phyloP scores from a whole-genome alignment of 2,113 vertebrate genomes.

The Dipodomys merriami region DNA sequence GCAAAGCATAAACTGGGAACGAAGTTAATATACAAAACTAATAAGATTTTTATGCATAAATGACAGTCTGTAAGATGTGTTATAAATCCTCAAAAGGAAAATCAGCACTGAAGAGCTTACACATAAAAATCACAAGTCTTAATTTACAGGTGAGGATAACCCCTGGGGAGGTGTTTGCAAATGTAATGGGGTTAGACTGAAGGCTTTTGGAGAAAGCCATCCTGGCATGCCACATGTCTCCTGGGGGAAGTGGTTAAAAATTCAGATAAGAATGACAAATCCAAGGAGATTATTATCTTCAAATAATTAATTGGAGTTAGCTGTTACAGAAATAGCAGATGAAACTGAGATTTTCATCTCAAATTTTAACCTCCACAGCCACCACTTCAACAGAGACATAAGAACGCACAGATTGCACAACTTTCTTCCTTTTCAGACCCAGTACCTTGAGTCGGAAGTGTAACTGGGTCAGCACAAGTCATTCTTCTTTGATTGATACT shows the following conservation, averaged over 20 bases:
- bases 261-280: not conserved
- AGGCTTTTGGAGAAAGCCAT: not conserved
- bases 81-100: constrained; percentile 29
- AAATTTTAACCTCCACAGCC: not conserved
- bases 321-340: constrained; percentile 44
- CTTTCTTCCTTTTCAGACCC: not conserved
- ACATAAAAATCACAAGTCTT: not conserved
- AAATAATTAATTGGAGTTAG: constrained; percentile 56
- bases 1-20: not conserved
- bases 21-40: not conserved
- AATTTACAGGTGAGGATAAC: not conserved
- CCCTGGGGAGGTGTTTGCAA: not conserved
- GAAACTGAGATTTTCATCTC: not conserved
- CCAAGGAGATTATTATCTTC: constrained; percentile 17
- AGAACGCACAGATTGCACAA: not conserved
- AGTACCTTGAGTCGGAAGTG: not conserved
- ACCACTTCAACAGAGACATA: not conserved
- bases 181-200: not conserved
- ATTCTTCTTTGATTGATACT: constrained; percentile 43
- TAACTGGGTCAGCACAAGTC: constrained; percentile 14
- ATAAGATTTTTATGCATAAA: constrained; percentile 6
- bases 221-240: not conserved
- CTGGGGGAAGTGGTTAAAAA: constrained; percentile 31
- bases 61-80: not conserved
- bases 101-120: not conserved